Base-by-base conservation (phyloP, 2,888 invertebrate species). In the Malthinus flaveolus region DNA sequence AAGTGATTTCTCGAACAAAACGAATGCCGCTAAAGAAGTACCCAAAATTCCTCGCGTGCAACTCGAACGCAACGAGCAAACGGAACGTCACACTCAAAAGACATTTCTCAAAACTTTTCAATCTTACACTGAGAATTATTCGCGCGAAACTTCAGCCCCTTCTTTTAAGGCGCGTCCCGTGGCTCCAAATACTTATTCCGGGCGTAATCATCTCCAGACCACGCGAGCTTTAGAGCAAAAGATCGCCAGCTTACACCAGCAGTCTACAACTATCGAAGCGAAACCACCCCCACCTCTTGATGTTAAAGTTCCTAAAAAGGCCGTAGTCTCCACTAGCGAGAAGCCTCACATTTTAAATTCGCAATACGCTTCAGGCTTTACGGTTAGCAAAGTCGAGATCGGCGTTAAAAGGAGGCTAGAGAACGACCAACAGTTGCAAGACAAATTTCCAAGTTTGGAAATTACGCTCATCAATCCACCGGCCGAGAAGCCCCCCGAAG, bases 341-440 rank as follows among this genome's bases (percentile, higher is more conserved):
- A 66, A 48, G 11, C 52, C 66, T 1, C 61, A 47, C 1, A 39
- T 62, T 31, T 48, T 63, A 7, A 63, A 62, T 11, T 56, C 64
- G 2, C 61, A 61, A 31, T 66, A 63, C 34, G 73, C 74, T 0
- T 65, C 73, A 0, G 75, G 77, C 23, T 79, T 79, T 59, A 80
- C 80, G 0, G 80, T 80, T 0, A 78, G 78, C 49, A 80, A 80
- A 72, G 71, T 80, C 15, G 78, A 78, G 59, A 68, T 69, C 39
- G 76, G 75, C 1, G 70, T 69, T 1, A 79, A 78, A 58, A 66
- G 79, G 36, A 78, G 75, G 67, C 32, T 64, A 7, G 76, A 76
- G 9, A 60, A 62, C 7, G 67, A 65, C 31, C 66, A 67, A 12
- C 48, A 62, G 2, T 53, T 50, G 5, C 56, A 62, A 15, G 77